A percentile compares a stretch with the other conserved stretches of the same genome.
These are phyloP conservation scores for Hylaeus anthracinus DNA, from an alignment of 1,140 invertebrate species.

Conservation along the genomic window DNA sequence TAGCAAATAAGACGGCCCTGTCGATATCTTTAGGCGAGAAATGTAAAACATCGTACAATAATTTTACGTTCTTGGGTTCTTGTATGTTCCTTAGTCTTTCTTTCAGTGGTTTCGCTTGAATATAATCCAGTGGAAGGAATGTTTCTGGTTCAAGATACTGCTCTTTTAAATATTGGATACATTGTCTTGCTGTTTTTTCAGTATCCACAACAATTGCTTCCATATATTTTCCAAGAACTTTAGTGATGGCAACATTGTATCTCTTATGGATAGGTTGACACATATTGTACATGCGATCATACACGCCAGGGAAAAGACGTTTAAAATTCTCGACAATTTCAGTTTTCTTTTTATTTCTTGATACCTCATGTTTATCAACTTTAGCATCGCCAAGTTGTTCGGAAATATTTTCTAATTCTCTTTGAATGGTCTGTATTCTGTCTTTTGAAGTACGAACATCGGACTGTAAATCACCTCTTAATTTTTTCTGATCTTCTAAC, in stretches of 20 bases:
- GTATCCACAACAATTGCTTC: slow-evolving; percentile 99
- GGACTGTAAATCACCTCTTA: slow-evolving; percentile 88
- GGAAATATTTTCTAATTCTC: slow-evolving; percentile 92
- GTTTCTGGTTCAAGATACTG: slow-evolving; percentile 99
- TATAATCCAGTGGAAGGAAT: slow-evolving; percentile 95
- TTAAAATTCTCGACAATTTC: slow-evolving; percentile 99
- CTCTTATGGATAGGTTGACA: slow-evolving; percentile 99
- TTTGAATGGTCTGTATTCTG: slow-evolving; percentile 92
- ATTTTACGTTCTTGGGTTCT: slow-evolving; percentile 96
- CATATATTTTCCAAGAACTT: slow-evolving; percentile 99
- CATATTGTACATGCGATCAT: slow-evolving; percentile 99
- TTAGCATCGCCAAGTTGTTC: slow-evolving; percentile 97
- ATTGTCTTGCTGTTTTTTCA: slow-evolving; percentile 97
- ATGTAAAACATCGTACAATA: slow-evolving; percentile 98
- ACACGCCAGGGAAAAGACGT: slow-evolving; percentile 97
- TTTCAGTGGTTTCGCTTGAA: too few species aligned
- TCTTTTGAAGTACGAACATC: slow-evolving; percentile 96
- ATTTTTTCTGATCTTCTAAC: slow-evolving; percentile 92
- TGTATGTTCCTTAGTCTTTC: slow-evolving; percentile 88
- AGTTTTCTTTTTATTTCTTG: slow-evolving; percentile 95
- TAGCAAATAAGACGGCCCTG: slow-evolving; percentile 98
- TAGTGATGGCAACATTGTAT: slow-evolving; percentile 98
- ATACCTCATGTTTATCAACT: slow-evolving; percentile 98
- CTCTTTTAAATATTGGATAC: slow-evolving; percentile 99
- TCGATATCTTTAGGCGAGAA: slow-evolving; percentile 97